Base-by-base conservation (phyloP, 2,888 invertebrate genomes). In the Amiota communis region DNA sequence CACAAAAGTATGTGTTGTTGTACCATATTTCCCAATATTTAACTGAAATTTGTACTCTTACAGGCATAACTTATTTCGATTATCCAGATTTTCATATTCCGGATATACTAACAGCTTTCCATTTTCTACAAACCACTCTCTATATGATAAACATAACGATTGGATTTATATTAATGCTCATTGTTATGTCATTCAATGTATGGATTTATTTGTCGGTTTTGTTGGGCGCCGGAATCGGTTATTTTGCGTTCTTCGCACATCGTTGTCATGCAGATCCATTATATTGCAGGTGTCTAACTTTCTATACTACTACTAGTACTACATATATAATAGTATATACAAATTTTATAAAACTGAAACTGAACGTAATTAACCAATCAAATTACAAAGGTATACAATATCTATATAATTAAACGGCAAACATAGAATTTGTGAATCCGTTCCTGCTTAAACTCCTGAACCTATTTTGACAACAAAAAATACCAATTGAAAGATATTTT, bases 161-260 rank as follows among this genome's bases (percentile, higher is more conserved):
- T 23, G 51, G 36, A 20, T 68, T 68, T 51, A 23, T 68, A 1
- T 15, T 68, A 8, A 68, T 68, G 67, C 53, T 68, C 51, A 68
- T 68, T 17, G n/a, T 48, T 51, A 68, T 68, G 67, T 23, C 67
- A 8, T 68, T 23, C 8, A 68, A 68, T 53, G 51, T 20, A 13
- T 53, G 11, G 48, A 68, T 68, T 13, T 51, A 15, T 9, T 9
- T 20, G 12, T 51, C 67, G 20, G 17, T 68, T 8, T 23, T 68
- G 23, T 36, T 68, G 12, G 67, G 67, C n/a, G 23, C 51, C n/a
- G 67, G 67, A 53, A 15, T 51, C 13, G 67, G 67, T 48, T 68
- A 68, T n/a, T 68, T 17, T 53, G 8, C 17, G n/a, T 51, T 68
- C 51, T 68, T 68, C 15, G 51, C 17, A 36, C 67, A 68, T 53